Base-by-base conservation (phyloP, 2,888 invertebrate species). In the Epinotia brunnichana region DNA sequence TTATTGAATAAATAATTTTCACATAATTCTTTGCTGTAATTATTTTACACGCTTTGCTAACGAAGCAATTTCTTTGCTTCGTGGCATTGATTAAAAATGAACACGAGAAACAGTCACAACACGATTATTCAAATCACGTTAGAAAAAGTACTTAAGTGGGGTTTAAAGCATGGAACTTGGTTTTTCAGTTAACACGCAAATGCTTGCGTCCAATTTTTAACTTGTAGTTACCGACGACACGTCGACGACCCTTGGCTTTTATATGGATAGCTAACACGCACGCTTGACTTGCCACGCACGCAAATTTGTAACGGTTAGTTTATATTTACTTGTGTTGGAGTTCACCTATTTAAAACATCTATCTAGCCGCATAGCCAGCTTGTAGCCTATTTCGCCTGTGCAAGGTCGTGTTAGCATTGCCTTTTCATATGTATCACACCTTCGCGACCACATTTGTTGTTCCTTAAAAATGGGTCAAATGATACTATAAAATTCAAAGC, bases 161-260 rank as follows among this genome's bases (percentile, higher is more conserved):
- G 51, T 64, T 53, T 64, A 53, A 64, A 64, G 29, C 64, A 64
- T 64, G 53, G 39, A 64, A 53, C 51, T 69, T 7, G 54, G 19
- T 39, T 64, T 60, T 66, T 41, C 59, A 53, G 53, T 67, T 56
- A 62, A 72, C 72, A 72, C 62, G 72, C 62, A 62, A 72, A 68
- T 62, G 72, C 62, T 68, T 39, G 68, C 60, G 56, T 62, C 59
- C 44, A 57, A 60, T 71, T 72, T 72, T 67, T 68, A 39, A 62
- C 62, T 72, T 24, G 44, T 57, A 67, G 35, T 62, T 61, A 17
- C 54, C 21, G 62, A 61, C 67, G 56, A 72, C 67, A 72, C 62
- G 62, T 62, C 48, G 56, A 29, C 64, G 48, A 24, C 67, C 39
- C 68, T 57, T 59, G 19, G 29, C 56, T 56, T 53, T 61, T 62